phyloP scores from a whole-genome alignment of 1,140 invertebrate species.

The Lordiphosa stackelbergi region DNA sequence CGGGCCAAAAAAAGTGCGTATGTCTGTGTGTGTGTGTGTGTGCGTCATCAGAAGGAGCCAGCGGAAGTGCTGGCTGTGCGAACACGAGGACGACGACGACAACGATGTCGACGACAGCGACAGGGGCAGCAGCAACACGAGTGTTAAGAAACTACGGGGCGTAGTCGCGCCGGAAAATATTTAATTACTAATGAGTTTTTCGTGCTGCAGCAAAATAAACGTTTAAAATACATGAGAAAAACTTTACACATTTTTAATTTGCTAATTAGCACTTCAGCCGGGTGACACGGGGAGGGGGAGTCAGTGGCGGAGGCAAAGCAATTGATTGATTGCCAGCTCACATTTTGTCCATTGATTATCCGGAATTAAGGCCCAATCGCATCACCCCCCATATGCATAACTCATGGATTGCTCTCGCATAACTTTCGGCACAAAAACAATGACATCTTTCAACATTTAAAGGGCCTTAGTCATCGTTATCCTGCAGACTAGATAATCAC shows the following conservation, averaged over 20 bases:
- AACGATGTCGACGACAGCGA: conserved; percentile 27
- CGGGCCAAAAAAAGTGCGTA: conserved; percentile 58
- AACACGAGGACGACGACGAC: conserved; percentile 56
- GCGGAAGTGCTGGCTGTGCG: conserved; percentile 65
- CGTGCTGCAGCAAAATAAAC: conserved; percentile 54
- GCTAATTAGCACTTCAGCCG: conserved; percentile 53
- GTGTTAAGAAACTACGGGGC: conserved; percentile 62
- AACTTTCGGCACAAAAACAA: too few species aligned
- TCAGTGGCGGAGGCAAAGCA: conserved; percentile 2
- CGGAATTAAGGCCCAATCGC: conserved; percentile 53
- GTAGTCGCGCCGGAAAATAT: conserved; percentile 67
- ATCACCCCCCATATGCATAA: conserved; percentile 40
- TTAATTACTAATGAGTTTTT: conserved; percentile 74
- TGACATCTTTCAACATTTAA: conserved; percentile 69
- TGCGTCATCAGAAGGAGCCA: conserved; percentile 27
- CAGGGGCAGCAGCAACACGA: conserved; percentile 29
- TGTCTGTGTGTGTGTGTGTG: conserved; percentile 23
- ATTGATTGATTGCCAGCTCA: conserved; percentile 59
- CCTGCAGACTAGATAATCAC: conserved; percentile 22
- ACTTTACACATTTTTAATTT: conserved; percentile 68
- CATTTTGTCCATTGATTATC: conserved; percentile 68
- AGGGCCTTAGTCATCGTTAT: conserved; percentile 69
- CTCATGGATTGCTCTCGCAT: conserved; percentile 51
- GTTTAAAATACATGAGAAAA: conserved; percentile 51
- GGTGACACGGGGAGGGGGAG: not conserved